Evolutionary conservation across 1,140 invertebrate genomes (phyloP).

Genomic region (Macrostomum lignano): DNA sequence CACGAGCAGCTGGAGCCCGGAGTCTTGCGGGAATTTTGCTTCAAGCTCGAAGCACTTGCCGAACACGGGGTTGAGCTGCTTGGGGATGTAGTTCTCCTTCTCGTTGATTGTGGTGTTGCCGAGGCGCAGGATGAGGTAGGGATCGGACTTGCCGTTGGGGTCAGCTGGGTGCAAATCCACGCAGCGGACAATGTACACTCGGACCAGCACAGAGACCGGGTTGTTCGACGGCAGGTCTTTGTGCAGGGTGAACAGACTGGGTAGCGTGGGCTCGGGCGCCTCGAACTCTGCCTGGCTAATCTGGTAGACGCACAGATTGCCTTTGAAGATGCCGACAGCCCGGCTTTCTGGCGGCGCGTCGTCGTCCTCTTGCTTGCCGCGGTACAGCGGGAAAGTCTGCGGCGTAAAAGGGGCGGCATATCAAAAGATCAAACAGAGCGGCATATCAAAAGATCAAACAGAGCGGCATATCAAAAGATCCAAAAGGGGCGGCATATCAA

Average conservation of each 20-base stretch:
- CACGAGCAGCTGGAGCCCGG: constrained; percentile 48
- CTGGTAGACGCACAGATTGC: constrained; percentile 7
- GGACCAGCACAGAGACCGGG: constrained; percentile 7
- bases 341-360: constrained; percentile 39
- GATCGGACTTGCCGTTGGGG: constrained; percentile 63
- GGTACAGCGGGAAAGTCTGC: constrained; percentile 52
- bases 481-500: too few relatives aligned
- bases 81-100: constrained; percentile 65
- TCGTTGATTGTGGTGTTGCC: constrained; percentile 51
- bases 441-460: too few relatives aligned
- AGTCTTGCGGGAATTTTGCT: constrained; percentile 61
- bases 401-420: too few relatives aligned
- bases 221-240: constrained; percentile 8
- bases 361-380: constrained; percentile 53
- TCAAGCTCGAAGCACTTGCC: constrained; percentile 63
- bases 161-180: constrained; percentile 46
- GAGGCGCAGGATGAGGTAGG: constrained; percentile 51
- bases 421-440: too few relatives aligned
- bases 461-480: too few relatives aligned
- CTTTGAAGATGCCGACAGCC: constrained; percentile 54
- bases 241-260: constrained; percentile 5
- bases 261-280: not conserved
- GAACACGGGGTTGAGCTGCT: constrained; percentile 62
- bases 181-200: constrained; percentile 8
- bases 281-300: constrained; percentile 6